Percentiles rank a stretch among this genome's conserved stretches.
phyloP scores from a whole-genome alignment of 2,113 vertebrate genomes.

The Lota lota region DNA sequence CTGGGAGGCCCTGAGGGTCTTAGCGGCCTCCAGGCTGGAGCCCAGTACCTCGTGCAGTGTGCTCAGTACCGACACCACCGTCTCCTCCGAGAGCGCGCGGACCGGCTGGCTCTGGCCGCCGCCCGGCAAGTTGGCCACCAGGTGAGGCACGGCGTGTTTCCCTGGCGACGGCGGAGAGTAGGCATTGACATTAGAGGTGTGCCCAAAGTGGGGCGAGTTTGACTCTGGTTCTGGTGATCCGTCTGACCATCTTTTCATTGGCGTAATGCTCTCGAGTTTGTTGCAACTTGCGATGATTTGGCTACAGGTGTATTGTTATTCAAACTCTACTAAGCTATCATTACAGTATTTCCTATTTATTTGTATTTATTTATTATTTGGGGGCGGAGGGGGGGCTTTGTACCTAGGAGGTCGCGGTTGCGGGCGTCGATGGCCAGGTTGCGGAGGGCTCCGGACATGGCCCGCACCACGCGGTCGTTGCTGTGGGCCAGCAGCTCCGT shows the following conservation, averaged over 20 bases:
- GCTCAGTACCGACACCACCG: constrained; percentile 86
- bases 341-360: too few species aligned
- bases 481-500: constrained; percentile 84
- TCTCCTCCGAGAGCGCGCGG: constrained; percentile 83
- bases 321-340: too few species aligned
- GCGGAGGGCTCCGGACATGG: constrained; percentile 89
- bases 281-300: too few species aligned
- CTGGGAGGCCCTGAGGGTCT: constrained; percentile 85
- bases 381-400: too few species aligned
- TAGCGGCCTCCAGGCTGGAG: constrained; percentile 88
- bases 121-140: constrained; percentile 87
- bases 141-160: constrained; percentile 84
- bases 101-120: constrained; percentile 83
- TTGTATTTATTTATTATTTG: too few species aligned
- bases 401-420: constrained; percentile 91
- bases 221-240: too few species aligned
- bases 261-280: too few species aligned
- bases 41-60: constrained; percentile 89
- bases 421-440: constrained; percentile 90
- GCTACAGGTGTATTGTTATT: too few species aligned
- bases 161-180: constrained; percentile 59
- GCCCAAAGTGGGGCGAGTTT: too few species aligned
- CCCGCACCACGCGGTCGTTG: constrained; percentile 89
- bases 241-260: too few species aligned
- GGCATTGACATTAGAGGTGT: too few species aligned